These are phyloP conservation scores for Podotricha telesiphe DNA, from an alignment of 2,888 invertebrate species.

Conservation along the genomic window DNA sequence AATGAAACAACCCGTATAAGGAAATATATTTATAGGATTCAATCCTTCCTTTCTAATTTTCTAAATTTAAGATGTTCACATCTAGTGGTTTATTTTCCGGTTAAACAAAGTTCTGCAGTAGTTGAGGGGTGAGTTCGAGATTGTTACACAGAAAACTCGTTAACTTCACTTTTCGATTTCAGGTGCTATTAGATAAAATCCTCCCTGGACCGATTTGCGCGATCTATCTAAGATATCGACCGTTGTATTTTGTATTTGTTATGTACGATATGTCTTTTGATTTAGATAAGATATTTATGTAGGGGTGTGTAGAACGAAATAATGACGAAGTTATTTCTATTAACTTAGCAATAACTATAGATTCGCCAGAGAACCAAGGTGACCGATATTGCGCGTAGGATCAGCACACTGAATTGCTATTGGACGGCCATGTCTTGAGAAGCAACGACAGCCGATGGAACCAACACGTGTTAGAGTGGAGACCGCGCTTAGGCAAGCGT, in stretches of 20 bases:
- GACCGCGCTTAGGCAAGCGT: too few relatives aligned
- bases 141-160: slow-evolving; percentile 47
- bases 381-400: too few relatives aligned
- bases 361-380: too few relatives aligned
- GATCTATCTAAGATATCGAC: slow-evolving; percentile 14
- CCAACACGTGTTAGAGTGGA: too few relatives aligned
- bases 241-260: neutral
- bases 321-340: too few relatives aligned
- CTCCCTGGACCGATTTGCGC: slow-evolving; percentile 3
- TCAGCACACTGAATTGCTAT: too few relatives aligned
- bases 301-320: too few relatives aligned
- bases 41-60: neutral
- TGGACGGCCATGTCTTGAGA: too few relatives aligned
- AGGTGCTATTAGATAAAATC: slow-evolving; percentile 32
- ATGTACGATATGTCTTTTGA: neutral
- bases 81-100: slow-evolving; percentile 22
- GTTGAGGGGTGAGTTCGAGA: slow-evolving; percentile 38
- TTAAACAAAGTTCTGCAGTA: slow-evolving; percentile 28
- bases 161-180: slow-evolving; percentile 45
- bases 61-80: neutral
- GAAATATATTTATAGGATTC: too few relatives aligned
- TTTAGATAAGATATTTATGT: neutral
- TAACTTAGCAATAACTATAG: too few relatives aligned
- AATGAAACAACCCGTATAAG: too few relatives aligned
- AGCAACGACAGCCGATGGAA: too few relatives aligned